phyloP scores from a whole-genome alignment of 2,797 vertebrate genomes.

The Gymnocypris eckloni region DNA sequence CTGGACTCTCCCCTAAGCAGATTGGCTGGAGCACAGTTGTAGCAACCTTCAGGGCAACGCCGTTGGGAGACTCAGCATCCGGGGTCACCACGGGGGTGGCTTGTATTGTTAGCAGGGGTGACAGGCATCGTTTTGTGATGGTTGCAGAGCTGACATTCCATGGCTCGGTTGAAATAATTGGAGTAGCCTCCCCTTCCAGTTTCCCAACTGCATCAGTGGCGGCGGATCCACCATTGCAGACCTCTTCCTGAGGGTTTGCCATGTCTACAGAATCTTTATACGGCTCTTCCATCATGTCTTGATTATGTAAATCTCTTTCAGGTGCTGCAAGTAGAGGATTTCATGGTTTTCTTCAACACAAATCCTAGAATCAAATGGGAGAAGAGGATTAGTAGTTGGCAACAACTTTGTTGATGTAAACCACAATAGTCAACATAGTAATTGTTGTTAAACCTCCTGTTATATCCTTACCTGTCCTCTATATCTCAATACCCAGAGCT shows the following conservation, averaged over 20 bases:
- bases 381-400: constrained; percentile 32
- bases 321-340: constrained; percentile 66
- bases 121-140: constrained; percentile 86
- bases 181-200: constrained; percentile 82
- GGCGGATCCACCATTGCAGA: constrained; percentile 59
- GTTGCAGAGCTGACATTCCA: constrained; percentile 83
- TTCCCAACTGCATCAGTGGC: constrained; percentile 72
- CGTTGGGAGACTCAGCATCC: constrained; percentile 81
- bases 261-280: constrained; percentile 83
- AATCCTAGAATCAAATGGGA: constrained; percentile 50
- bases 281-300: constrained; percentile 83
- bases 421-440: not conserved
- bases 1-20: constrained; percentile 91
- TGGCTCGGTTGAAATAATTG: constrained; percentile 81
- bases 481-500: constrained; percentile 22
- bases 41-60: constrained; percentile 91
- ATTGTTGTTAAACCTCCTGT: not conserved
- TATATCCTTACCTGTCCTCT: not conserved
- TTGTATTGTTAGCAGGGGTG: constrained; percentile 79
- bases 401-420: not conserved
- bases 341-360: constrained; percentile 62
- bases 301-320: constrained; percentile 63
- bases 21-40: constrained; percentile 93
- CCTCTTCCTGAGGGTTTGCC: constrained; percentile 78
- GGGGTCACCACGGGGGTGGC: constrained; percentile 82